Base-by-base conservation (phyloP, 2,888 invertebrate genomes). In the Aricia artaxerxes region DNA sequence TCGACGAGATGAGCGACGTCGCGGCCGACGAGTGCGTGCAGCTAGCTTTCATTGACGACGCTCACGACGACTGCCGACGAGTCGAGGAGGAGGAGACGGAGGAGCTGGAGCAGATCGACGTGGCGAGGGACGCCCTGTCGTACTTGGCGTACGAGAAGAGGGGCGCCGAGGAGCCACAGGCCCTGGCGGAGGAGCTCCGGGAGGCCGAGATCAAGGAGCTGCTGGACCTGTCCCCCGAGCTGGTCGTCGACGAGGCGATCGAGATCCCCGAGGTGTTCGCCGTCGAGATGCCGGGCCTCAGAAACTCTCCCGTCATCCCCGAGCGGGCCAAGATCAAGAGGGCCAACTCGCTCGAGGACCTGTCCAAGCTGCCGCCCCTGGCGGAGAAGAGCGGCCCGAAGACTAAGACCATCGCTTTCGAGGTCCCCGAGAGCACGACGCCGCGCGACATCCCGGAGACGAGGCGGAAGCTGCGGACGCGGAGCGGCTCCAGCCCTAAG, bases 401-500 rank as follows among this genome's bases (percentile, higher is more conserved):
- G 84, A 82, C 88, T 0, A 93, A 91, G 78, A 91, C 89, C 0
- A 93, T 94, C 78, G 93, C 86, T 2, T 94, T 94, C 81, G 90
- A 91, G 87, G 87, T 94, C 0, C 94, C 93, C 0, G 94, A 93
- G 80, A 88, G 87, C 4, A 91, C 93, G 0, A 90, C 88, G 0
- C 94, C 95, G 0, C 83, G 93, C 31, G 94, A 94, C 78, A 95
- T 95, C 80, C 94, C 95, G 0, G 91, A 92, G 78, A 84, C 91
- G 16, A 82, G 91, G 38, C 79, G 86, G 0, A 91, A 92, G 81
- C 81, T 94, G 0, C 86, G 93, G 0, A 86, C 91, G 0, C 84
- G 93, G 69, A 91, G 91, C 31, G 93, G 94, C 0, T 91, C 92
- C 0, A 94, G 94, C 81, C 94, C 94, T 0, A 94, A 95, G 86